phyloP scores from a whole-genome alignment of 2,113 vertebrate species.

The Bubalus kerabau region DNA sequence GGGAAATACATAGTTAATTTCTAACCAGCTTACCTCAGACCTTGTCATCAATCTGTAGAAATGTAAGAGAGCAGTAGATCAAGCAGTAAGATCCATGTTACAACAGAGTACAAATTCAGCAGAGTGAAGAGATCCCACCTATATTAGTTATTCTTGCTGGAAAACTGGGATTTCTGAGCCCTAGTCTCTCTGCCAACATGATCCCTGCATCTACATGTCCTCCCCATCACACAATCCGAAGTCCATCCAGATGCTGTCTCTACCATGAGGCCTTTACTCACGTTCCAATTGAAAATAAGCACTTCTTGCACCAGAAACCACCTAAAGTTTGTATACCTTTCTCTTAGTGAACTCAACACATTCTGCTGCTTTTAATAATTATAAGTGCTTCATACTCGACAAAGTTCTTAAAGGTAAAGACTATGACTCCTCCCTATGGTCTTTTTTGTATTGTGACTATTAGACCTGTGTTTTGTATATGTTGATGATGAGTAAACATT shows the following conservation, averaged over 20 bases:
- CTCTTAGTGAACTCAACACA: background rate
- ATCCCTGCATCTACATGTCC: background rate
- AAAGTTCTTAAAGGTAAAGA: background rate
- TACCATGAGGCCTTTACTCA: background rate
- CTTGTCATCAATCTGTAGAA: background rate
- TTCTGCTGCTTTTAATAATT: background rate
- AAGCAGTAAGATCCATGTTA: background rate
- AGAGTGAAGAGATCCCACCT: background rate
- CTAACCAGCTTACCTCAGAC: background rate
- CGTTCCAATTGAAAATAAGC: background rate
- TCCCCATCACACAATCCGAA: background rate
- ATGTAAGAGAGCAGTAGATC: background rate
- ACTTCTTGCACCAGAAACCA: background rate
- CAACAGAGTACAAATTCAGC: background rate
- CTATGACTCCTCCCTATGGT: background rate
- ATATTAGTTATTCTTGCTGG: background rate
- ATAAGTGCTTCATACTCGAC: background rate
- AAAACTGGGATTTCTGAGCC: background rate
- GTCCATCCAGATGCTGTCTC: background rate
- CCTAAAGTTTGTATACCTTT: background rate
- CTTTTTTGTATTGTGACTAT: background rate
- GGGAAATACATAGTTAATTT: background rate
- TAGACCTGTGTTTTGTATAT: background rate
- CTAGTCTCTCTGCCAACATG: background rate
- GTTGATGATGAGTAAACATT: background rate